These are phyloP conservation scores for Dascyllus trimaculatus DNA, from an alignment of 2,113 vertebrate species.

Conservation along the genomic window DNA sequence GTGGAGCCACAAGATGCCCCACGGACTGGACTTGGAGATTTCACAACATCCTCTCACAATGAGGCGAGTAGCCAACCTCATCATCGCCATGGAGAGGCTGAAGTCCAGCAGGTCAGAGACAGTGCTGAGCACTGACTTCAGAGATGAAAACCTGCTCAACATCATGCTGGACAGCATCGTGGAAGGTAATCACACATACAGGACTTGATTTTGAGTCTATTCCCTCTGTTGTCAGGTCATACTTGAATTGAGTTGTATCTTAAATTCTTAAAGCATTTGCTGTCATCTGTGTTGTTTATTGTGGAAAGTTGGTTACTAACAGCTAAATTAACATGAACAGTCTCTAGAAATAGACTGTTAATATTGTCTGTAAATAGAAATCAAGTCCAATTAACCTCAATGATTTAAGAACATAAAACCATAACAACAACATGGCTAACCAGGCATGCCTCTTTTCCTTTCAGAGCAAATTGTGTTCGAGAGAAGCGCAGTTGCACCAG, in stretches of 20 bases:
- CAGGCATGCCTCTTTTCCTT: background rate
- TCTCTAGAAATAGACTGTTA: too few species aligned
- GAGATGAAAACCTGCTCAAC: constrained; percentile 67
- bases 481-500: accelerated
- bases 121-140: constrained; percentile 56
- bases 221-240: too few species aligned
- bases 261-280: too few species aligned
- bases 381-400: too few species aligned
- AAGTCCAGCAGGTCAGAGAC: constrained; percentile 8
- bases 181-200: constrained; percentile 65
- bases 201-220: background rate
- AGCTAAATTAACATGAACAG: too few species aligned
- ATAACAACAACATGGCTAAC: background rate
- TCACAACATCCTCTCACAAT: constrained; percentile 62
- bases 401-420: background rate
- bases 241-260: too few species aligned
- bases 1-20: constrained; percentile 38
- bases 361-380: too few species aligned
- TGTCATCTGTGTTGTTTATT: too few species aligned
- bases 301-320: too few species aligned
- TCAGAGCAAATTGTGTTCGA: constrained; percentile 57
- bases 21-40: constrained; percentile 66
- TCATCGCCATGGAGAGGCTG: constrained; percentile 72
- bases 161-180: constrained; percentile 70
- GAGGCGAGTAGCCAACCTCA: constrained; percentile 65